Conservation (phyloP, 2,113 vertebrate species). For the Falco punctatus region DNA sequence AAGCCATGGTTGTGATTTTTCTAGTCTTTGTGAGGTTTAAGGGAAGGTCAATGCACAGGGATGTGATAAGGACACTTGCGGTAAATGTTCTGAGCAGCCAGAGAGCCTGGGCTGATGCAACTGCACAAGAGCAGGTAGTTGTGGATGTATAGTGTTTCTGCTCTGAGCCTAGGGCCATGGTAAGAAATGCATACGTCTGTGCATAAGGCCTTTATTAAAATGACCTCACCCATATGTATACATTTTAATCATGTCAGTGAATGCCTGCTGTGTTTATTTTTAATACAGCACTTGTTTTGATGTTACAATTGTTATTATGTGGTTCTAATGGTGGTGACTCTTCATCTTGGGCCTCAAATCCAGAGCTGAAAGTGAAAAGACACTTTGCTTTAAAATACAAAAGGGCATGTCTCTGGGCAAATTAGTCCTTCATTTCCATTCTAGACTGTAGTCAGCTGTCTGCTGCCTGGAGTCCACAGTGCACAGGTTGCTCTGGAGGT, state of each 20-base stretch:
- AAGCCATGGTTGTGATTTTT: neutral
- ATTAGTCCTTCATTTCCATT: slow-evolving; percentile 57
- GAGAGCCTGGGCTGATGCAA: slow-evolving; percentile 44
- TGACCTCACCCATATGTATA: slow-evolving; percentile 59
- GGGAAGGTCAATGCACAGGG: neutral
- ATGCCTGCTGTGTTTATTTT: slow-evolving; percentile 61
- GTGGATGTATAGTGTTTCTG: slow-evolving; percentile 4
- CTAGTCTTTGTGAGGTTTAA: neutral
- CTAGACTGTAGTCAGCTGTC: slow-evolving; percentile 57
- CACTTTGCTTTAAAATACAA: slow-evolving; percentile 66
- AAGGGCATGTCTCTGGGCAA: slow-evolving; percentile 52
- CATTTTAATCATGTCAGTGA: slow-evolving; percentile 64
- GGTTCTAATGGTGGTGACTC: slow-evolving; percentile 48
- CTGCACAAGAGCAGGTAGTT: neutral
- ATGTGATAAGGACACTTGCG: neutral
- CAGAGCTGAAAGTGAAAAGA: slow-evolving; percentile 70
- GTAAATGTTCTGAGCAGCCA: neutral
- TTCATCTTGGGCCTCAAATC: slow-evolving; percentile 43
- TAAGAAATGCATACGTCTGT: slow-evolving; percentile 55
- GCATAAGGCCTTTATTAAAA: slow-evolving; percentile 56
- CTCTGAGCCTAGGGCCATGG: slow-evolving; percentile 32
- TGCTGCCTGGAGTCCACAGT: slow-evolving; percentile 53
- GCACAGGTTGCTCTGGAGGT: slow-evolving; percentile 30
- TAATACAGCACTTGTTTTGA: slow-evolving; percentile 58
- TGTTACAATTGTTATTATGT: slow-evolving; percentile 66